phyloP scores from a whole-genome alignment of 2,797 vertebrate genomes.

The Amniataba percoides region DNA sequence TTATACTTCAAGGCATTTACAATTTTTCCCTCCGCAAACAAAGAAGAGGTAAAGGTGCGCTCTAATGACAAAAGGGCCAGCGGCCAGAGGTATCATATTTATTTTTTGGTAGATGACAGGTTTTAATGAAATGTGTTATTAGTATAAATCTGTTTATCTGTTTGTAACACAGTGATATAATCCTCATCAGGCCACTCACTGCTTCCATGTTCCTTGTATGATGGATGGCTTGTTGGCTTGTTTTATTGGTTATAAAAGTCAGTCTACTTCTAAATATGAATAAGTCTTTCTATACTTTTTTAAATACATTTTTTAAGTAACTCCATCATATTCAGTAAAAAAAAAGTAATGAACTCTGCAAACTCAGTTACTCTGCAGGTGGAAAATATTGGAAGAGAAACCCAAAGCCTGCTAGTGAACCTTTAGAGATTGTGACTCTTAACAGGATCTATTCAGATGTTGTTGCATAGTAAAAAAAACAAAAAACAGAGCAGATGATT shows the following conservation, averaged over 20 bases:
- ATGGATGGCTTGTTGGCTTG: not conserved
- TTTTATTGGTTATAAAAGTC: not conserved
- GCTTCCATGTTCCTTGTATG: not conserved
- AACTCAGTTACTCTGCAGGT: not conserved
- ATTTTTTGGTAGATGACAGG: not conserved
- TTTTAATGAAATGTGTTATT: not conserved
- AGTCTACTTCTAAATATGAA: not conserved
- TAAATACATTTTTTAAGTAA: not conserved
- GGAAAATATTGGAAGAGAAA: not conserved
- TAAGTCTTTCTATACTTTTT: not conserved
- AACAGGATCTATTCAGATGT: conserved; percentile 12
- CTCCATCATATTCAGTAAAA: no score
- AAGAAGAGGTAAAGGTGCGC: not conserved
- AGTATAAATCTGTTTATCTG: not conserved
- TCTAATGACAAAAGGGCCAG: not conserved
- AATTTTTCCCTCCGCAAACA: not conserved
- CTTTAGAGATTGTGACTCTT: conserved; percentile 23
- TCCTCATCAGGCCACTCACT: not conserved
- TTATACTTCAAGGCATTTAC: not conserved
- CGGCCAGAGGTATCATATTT: not conserved
- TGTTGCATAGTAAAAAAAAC: conserved; percentile 6
- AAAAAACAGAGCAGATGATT: conserved; percentile 40
- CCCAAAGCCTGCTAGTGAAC: not conserved
- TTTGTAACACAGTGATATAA: not conserved
- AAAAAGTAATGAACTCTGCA: not conserved